Percentiles rank a stretch among this genome's conserved stretches.
Evolutionary conservation across 1,140 invertebrate genomes (phyloP).

Genomic region (Lutraria rhynchaena): DNA sequence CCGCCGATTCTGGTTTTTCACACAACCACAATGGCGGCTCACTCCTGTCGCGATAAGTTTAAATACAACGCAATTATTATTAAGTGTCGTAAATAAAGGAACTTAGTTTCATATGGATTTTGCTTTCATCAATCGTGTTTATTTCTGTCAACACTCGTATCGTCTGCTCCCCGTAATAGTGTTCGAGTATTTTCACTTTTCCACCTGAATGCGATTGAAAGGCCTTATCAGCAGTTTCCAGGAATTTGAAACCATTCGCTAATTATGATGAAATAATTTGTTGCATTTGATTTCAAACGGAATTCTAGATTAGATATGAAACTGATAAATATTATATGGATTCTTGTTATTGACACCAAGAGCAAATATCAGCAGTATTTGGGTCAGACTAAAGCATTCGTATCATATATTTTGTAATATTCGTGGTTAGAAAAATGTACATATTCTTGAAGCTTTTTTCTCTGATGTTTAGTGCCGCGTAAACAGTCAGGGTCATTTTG

Average conservation of each 20-base stretch:
- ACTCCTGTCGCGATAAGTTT: slow-evolving; percentile 55
- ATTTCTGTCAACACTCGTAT: slow-evolving; percentile 32
- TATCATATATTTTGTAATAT: too few relatives aligned
- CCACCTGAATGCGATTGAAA: slow-evolving; percentile 48
- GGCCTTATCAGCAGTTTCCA: slow-evolving; percentile 43
- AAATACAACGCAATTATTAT: slow-evolving; percentile 52
- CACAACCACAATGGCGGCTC: slow-evolving; percentile 54
- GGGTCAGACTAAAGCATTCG: too few relatives aligned
- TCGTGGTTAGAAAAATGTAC: too few relatives aligned
- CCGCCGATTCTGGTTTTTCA: slow-evolving; percentile 51
- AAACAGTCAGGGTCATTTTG: too few relatives aligned
- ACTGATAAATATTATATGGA: background rate
- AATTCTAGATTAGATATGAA: slow-evolving; percentile 35
- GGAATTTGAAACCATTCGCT: slow-evolving; percentile 23
- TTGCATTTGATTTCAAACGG: slow-evolving; percentile 50
- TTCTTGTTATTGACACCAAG: too few relatives aligned
- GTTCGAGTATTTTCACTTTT: slow-evolving; percentile 50
- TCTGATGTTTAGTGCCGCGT: too few relatives aligned
- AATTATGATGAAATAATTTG: slow-evolving; percentile 42
- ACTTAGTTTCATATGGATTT: slow-evolving; percentile 41
- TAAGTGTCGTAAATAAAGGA: slow-evolving; percentile 56
- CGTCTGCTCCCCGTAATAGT: background rate
- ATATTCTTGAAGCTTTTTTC: too few relatives aligned
- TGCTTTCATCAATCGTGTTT: slow-evolving; percentile 40
- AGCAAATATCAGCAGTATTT: too few relatives aligned